These are phyloP conservation scores for Hemithea aestivaria DNA, from an alignment of 2,888 invertebrate genomes.

Conservation along the genomic window DNA sequence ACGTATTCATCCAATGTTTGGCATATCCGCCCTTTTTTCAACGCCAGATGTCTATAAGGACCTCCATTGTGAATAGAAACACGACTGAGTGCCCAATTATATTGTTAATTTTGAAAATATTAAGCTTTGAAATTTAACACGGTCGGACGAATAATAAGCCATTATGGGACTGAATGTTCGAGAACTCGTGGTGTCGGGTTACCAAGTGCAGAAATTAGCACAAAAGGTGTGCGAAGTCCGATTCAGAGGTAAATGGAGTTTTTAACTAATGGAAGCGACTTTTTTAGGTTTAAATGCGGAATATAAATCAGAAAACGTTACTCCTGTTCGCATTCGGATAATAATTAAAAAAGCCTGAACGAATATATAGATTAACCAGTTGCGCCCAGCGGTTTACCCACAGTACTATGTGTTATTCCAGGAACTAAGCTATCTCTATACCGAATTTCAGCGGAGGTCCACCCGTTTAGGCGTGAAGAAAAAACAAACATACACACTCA, in stretches of 20 bases:
- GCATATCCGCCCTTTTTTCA: slow-evolving; percentile 76
- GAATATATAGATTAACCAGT: too few species aligned
- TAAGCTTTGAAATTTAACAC: slow-evolving; percentile 72
- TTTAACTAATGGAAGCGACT: too few species aligned
- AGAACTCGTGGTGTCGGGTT: slow-evolving; percentile 40
- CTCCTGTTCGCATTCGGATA: too few species aligned
- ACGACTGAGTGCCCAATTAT: slow-evolving; percentile 75
- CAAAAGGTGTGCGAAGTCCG: slow-evolving; percentile 24
- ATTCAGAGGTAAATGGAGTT: background rate
- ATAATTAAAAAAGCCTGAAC: too few species aligned
- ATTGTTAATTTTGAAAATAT: slow-evolving; percentile 78
- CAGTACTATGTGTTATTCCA: too few species aligned
- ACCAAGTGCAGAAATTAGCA: slow-evolving; percentile 31
- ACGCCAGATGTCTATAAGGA: slow-evolving; percentile 68
- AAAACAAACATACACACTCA: too few species aligned
- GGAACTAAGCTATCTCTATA: too few species aligned
- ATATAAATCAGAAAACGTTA: too few species aligned
- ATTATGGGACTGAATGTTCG: slow-evolving; percentile 47
- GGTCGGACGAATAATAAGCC: slow-evolving; percentile 68
- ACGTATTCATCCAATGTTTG: slow-evolving; percentile 68
- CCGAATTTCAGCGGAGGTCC: too few species aligned
- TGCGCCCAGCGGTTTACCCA: too few species aligned
- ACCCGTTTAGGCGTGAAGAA: too few species aligned
- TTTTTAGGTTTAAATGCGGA: too few species aligned
- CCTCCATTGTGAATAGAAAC: slow-evolving; percentile 48